Percentiles rank a stretch among this genome's conserved stretches.
Conservation (phyloP, 2,888 invertebrate species). For the Anaspis maculata region DNA sequence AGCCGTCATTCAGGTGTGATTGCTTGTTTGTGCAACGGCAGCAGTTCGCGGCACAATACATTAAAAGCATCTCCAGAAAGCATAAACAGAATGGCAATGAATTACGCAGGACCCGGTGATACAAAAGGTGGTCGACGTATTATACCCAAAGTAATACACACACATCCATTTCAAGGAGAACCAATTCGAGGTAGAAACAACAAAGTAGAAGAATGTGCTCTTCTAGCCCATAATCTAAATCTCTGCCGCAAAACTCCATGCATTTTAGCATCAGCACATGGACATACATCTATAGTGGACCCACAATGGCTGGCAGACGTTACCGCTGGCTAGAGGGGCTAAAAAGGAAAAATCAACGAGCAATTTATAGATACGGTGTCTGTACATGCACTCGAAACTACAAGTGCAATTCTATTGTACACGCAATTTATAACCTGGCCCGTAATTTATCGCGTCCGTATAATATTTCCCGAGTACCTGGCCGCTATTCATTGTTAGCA, state of each 20-base stretch:
- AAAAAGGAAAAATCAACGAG: slow-evolving; percentile 39
- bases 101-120: background rate
- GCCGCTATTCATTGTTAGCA: slow-evolving; percentile 7
- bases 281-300: slow-evolving; percentile 5
- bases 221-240: background rate
- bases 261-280: background rate
- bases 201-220: too few species aligned
- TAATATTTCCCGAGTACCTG: slow-evolving; percentile 24
- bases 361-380: slow-evolving; percentile 24
- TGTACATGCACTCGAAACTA: slow-evolving; percentile 23
- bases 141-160: too few species aligned
- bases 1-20: background rate
- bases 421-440: slow-evolving; percentile 19
- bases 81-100: background rate
- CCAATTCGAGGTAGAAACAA: background rate
- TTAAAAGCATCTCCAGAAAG: background rate
- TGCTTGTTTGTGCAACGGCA: slow-evolving; percentile 1
- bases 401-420: slow-evolving; percentile 25
- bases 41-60: slow-evolving; percentile 1
- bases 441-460: slow-evolving; percentile 18
- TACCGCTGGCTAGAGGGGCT: slow-evolving; percentile 23
- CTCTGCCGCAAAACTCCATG: too few species aligned
- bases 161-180: background rate
- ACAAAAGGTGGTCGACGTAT: background rate
- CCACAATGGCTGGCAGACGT: slow-evolving; percentile 20